Conservation (phyloP, 2,797 vertebrate species). For the Scolopax bukidnonensis region DNA sequence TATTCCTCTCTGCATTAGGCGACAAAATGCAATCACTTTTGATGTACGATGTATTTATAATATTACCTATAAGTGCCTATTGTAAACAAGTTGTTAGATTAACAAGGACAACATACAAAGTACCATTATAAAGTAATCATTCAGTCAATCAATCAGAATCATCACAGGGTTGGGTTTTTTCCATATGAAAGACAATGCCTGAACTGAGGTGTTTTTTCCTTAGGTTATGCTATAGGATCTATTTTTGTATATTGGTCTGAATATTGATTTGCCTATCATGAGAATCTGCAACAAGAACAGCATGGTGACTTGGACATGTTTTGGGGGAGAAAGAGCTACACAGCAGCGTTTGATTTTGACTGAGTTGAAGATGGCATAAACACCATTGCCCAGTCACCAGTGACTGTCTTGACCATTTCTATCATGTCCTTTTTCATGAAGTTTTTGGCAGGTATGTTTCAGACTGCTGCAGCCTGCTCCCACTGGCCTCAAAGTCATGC, state of each 20-base stretch:
- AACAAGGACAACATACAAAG: constrained; percentile 17
- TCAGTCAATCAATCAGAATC: constrained; percentile 51
- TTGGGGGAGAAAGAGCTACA: neutral
- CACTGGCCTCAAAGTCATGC: neutral
- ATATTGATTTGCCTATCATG: neutral
- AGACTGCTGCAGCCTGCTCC: neutral
- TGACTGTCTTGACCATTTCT: neutral
- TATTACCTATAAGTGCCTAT: constrained; percentile 44
- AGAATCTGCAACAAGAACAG: neutral
- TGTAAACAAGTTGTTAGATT: constrained; percentile 61
- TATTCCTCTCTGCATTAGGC: neutral
- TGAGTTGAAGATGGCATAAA: neutral
- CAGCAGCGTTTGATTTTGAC: neutral
- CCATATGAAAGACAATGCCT: constrained; percentile 44
- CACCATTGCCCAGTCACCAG: neutral
- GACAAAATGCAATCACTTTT: neutral
- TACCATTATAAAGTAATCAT: constrained; percentile 47
- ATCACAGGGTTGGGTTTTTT: neutral
- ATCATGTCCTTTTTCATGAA: neutral
- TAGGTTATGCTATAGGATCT: neutral
- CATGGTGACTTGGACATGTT: neutral
- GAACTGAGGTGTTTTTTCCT: neutral
- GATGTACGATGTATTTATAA: constrained; percentile 38
- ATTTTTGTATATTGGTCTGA: neutral
- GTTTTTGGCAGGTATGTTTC: neutral